Percentiles rank a stretch among this genome's conserved stretches.
Evolutionary conservation across 2,113 vertebrate genomes (phyloP).

Genomic region (Melanerpes aurifrons): DNA sequence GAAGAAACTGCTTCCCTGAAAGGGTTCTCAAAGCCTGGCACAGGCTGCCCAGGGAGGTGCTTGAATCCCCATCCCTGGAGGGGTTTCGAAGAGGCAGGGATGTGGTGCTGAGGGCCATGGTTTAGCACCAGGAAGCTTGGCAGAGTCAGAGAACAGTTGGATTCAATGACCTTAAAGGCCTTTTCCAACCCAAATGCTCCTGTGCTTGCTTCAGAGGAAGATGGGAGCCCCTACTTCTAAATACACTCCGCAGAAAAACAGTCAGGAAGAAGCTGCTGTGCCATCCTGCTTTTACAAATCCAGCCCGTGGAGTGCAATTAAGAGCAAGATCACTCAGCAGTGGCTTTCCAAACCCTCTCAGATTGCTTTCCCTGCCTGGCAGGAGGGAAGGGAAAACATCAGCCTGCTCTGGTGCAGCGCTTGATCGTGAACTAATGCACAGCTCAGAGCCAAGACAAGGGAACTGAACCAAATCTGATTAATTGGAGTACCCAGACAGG

Average conservation of each 20-base stretch:
- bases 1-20: too few relatives aligned
- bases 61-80: too few relatives aligned
- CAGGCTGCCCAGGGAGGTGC: too few relatives aligned
- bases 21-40: too few relatives aligned
- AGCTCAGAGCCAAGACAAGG: not conserved
- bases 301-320: not conserved
- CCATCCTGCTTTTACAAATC: not conserved
- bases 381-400: constrained; percentile 3
- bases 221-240: not conserved
- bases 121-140: too few relatives aligned
- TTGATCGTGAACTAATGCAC: not conserved
- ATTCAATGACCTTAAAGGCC: too few relatives aligned
- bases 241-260: not conserved
- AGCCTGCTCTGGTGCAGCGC: not conserved
- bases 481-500: not conserved
- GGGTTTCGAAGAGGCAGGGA: too few relatives aligned
- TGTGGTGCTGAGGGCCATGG: too few relatives aligned
- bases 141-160: too few relatives aligned
- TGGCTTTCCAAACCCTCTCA: not conserved
- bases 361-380: not conserved
- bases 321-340: constrained; percentile 17
- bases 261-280: not conserved
- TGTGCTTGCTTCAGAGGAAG: not conserved
- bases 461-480: constrained; percentile 20
- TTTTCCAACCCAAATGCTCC: too few relatives aligned